Evolutionary conservation across 2,113 vertebrate species (phyloP).

Genomic region (Damaliscus lunatus): DNA sequence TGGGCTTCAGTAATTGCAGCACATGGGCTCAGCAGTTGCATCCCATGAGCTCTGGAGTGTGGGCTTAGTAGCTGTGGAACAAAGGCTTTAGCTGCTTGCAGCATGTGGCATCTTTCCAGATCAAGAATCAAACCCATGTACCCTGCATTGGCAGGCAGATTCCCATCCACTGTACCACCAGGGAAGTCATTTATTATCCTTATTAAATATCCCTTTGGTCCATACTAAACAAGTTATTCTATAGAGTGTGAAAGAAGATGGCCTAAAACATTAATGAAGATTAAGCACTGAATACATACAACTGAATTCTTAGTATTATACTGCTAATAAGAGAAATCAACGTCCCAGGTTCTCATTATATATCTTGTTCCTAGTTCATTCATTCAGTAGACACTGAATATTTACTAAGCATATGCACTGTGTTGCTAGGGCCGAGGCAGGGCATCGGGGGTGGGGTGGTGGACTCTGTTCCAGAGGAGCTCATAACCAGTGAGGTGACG

Average conservation of each 20-base stretch:
- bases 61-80: not conserved
- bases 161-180: not conserved
- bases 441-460: not conserved
- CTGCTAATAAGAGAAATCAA: not conserved
- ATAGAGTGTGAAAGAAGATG: not conserved
- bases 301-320: not conserved
- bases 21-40: not conserved
- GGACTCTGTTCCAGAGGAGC: not conserved
- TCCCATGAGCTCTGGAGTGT: not conserved
- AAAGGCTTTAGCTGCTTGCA: not conserved
- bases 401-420: not conserved
- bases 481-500: not conserved
- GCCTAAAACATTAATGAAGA: not conserved
- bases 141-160: not conserved
- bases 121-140: not conserved
- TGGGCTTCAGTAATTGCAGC: not conserved
- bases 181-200: not conserved
- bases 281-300: not conserved
- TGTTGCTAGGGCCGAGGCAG: not conserved
- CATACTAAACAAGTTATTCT: not conserved
- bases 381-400: not conserved
- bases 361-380: not conserved
- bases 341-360: not conserved
- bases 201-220: not conserved
- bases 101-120: not conserved